Conservation (phyloP, 1,140 invertebrate genomes). For the Yoshiicerus persimilis region DNA sequence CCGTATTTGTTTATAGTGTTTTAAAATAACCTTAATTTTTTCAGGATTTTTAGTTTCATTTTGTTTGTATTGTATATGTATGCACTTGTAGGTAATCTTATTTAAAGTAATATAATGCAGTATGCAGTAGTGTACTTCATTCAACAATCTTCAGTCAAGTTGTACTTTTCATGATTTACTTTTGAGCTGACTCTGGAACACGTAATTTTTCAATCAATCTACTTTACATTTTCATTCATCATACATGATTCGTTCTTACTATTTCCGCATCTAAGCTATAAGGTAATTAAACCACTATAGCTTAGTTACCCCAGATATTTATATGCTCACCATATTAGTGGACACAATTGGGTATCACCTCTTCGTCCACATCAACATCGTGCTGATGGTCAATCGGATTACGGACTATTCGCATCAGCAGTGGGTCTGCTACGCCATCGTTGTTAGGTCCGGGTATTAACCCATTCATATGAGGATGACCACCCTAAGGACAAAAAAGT, state of each 20-base stretch:
- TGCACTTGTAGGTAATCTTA: conserved; percentile 16
- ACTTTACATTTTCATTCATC: not conserved
- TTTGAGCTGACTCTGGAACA: conserved; percentile 39
- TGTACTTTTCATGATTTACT: conserved; percentile 38
- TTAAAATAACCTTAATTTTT: conserved; percentile 24
- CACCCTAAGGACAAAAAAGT: conserved; percentile 25
- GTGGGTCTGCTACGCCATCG: conserved; percentile 36
- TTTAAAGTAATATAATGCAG: not conserved
- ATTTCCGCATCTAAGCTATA: not conserved
- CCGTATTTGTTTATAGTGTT: conserved; percentile 26
- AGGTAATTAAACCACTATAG: not conserved
- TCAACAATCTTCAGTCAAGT: conserved; percentile 43
- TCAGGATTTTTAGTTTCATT: conserved; percentile 15
- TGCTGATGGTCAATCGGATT: conserved; percentile 34
- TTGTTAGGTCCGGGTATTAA: conserved; percentile 28
- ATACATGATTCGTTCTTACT: not conserved
- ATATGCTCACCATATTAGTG: not conserved
- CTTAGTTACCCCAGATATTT: not conserved
- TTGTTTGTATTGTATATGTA: conserved; percentile 23
- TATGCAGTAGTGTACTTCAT: conserved; percentile 26
- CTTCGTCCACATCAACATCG: conserved; percentile 31
- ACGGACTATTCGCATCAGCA: conserved; percentile 37
- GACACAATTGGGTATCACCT: conserved; percentile 30
- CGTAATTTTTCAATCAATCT: too few species aligned
- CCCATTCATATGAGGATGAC: conserved; percentile 33